Evolutionary conservation across 2,888 invertebrate species (phyloP), one percentile per base, ranked within the genome.

Genomic region (Caenorhabditis afra): DNA sequence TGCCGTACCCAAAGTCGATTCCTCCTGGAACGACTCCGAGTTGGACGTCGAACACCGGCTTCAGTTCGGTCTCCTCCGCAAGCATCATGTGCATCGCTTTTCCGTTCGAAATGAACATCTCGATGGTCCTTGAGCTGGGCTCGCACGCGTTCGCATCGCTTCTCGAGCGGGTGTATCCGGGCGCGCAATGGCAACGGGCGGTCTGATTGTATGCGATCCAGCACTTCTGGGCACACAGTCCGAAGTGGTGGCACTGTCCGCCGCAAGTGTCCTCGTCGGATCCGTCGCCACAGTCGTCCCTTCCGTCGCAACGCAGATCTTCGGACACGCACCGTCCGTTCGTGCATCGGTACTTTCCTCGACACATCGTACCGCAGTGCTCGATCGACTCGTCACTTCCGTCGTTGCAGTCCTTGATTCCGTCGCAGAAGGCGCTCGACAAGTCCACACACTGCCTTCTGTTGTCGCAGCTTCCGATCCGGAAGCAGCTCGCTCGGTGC

Each of bases 221-320:
- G 18, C 84, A 84, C 35, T 50, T 58, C 50, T 84, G 84, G 11
- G 84, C 58, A 47, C 84, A 84, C 7, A 53, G 65, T 53, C 79
- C 84, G 57, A 83, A 82, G 37, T 64, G 68, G n/a, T 81, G 77
- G 58, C 84, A 84, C 22, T 57, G 18, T 23, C 53, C 44, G 7
- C 66, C 76, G 49, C 81, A 82, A 1, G 70, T 68, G n/a, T 57
- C 57, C 61, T 85, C 85, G 61, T 85, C 85, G 10, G 64, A 53
- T 18, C 77, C 82, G 47, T 87, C 88, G 16, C 93, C 92, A 91
- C 95, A 95, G 91, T 94, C 94, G 89, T 93, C 93, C 84, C 93
- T 92, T 4, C 94, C 94, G 91, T 95, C 94, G 91, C 95, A 95
- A 87, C 58, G 37, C 50, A 18, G 29, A 11, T 52, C 53, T 29